phyloP scores from a whole-genome alignment of 2,797 vertebrate genomes.

The Triplophysa bombifrons region DNA sequence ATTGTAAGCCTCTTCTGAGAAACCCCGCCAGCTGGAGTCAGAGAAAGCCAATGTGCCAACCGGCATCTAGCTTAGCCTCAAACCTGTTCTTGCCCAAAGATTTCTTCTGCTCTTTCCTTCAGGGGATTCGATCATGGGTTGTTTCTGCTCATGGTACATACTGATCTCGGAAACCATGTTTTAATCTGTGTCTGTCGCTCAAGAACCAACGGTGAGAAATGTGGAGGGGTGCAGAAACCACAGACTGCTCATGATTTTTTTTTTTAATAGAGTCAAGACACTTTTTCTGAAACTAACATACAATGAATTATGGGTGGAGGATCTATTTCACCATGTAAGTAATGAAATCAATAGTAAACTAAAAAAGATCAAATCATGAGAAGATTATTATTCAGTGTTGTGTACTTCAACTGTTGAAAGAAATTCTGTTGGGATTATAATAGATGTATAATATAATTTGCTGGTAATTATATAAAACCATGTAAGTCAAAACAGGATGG shows the following conservation, averaged over 20 bases:
- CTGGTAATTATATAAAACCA: too few species aligned
- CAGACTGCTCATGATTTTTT: background rate
- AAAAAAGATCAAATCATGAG: background rate
- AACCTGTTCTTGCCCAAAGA: slow-evolving; percentile 36
- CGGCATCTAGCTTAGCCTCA: slow-evolving; percentile 38
- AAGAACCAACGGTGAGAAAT: background rate
- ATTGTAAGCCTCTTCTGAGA: slow-evolving; percentile 69
- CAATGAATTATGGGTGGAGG: too few species aligned
- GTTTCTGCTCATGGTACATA: background rate
- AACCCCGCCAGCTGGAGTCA: slow-evolving; percentile 65
- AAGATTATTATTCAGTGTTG: too few species aligned
- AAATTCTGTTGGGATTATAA: too few species aligned
- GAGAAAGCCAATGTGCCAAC: slow-evolving; percentile 60
- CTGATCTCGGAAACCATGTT: background rate
- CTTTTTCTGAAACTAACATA: too few species aligned
- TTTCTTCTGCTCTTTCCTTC: slow-evolving; percentile 1
- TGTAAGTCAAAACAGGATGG: too few species aligned
- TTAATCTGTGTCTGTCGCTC: background rate
- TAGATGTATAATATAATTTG: too few species aligned
- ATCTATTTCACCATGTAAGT: too few species aligned
- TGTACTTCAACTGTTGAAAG: too few species aligned
- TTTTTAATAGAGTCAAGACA: background rate
- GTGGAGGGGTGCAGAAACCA: background rate
- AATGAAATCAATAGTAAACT: too few species aligned
- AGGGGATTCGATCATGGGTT: background rate